These are phyloP conservation scores for Zeuzera pyrina DNA, from an alignment of 2,888 invertebrate species.

Conservation along the genomic window DNA sequence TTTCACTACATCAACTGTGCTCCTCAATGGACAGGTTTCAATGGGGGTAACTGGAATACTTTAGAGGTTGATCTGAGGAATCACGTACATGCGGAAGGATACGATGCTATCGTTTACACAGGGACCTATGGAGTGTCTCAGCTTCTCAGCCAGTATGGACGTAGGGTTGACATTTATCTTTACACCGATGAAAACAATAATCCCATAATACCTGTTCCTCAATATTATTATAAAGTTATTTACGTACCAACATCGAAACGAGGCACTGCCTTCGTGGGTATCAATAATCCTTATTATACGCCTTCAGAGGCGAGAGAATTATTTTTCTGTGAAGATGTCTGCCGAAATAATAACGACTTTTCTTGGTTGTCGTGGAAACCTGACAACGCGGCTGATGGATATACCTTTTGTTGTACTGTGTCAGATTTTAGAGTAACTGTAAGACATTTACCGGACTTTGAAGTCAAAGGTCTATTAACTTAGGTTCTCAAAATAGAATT, in stretches of 20 bases:
- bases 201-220: conserved; percentile 54
- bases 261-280: conserved; percentile 74
- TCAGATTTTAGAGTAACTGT: conserved; percentile 65
- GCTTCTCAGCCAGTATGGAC: conserved; percentile 50
- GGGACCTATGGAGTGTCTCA: conserved; percentile 74
- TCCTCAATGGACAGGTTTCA: conserved; percentile 79
- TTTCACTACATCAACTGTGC: conserved; percentile 79
- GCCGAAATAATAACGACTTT: conserved; percentile 58
- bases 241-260: conserved; percentile 58
- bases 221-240: conserved; percentile 67
- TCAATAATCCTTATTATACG: conserved; percentile 75
- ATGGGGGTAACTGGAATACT: conserved; percentile 74
- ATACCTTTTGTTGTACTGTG: conserved; percentile 75
- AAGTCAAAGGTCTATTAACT: conserved; percentile 45
- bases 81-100: conserved; percentile 37
- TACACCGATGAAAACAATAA: conserved; percentile 45
- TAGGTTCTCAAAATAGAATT: no score
- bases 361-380: conserved; percentile 75
- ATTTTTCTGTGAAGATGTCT: conserved; percentile 64
- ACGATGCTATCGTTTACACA: conserved; percentile 67
- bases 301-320: conserved; percentile 30
- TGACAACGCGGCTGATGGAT: conserved; percentile 58
- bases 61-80: conserved; percentile 61
- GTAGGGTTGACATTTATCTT: conserved; percentile 47
- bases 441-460: conserved; percentile 68